A percentile compares a stretch with the other conserved stretches of the same genome.
phyloP scores from a whole-genome alignment of 2,888 invertebrate species.

The Tethea ocularis region DNA sequence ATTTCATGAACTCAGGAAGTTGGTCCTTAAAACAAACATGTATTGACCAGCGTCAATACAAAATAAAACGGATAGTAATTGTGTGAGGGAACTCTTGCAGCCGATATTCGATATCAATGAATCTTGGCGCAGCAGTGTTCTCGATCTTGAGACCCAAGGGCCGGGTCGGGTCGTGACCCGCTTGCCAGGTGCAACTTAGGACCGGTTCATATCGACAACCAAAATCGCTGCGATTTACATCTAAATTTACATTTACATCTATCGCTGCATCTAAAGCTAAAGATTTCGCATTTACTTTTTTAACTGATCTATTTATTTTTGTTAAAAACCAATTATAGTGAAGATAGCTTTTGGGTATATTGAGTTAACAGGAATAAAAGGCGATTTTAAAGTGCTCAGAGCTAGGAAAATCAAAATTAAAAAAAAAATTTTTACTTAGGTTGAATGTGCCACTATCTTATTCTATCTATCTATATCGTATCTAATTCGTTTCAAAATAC shows the following conservation, averaged over 20 bases:
- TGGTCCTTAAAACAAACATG: neutral
- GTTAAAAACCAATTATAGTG: too few relatives aligned
- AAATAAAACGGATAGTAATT: constrained; percentile 2
- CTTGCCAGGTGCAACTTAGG: constrained; percentile 52
- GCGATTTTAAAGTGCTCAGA: too few relatives aligned
- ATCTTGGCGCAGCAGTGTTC: constrained; percentile 37
- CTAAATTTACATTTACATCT: too few relatives aligned
- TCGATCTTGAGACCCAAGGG: constrained; percentile 43
- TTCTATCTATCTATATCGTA: too few relatives aligned
- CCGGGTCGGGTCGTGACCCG: constrained; percentile 54
- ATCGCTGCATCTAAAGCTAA: too few relatives aligned
- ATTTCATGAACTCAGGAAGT: neutral
- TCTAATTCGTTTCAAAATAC: too few relatives aligned
- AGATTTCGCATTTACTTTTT: neutral
- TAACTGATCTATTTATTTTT: neutral
- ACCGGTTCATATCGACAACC: constrained; percentile 9
- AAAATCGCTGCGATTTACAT: neutral
- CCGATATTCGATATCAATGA: constrained; percentile 51
- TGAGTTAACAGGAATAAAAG: too few relatives aligned
- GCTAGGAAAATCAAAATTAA: too few relatives aligned
- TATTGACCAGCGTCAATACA: neutral
- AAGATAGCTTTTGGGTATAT: too few relatives aligned
- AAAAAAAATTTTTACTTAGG: too few relatives aligned
- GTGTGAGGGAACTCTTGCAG: constrained; percentile 20
- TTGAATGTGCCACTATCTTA: too few relatives aligned